Conservation (phyloP, 1,140 invertebrate species). For the Scaptomyza montana region DNA sequence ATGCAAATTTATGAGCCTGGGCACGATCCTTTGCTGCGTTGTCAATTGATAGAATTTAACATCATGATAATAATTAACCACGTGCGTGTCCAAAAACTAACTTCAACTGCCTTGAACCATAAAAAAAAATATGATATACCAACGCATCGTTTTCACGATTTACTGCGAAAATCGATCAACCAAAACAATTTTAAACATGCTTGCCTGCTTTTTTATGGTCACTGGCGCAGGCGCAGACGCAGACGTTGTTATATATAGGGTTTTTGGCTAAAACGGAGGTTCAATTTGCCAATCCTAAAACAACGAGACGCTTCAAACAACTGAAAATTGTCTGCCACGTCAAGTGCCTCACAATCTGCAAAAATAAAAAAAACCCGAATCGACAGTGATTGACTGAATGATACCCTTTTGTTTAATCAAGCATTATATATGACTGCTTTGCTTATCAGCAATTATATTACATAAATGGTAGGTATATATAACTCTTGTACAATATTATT, state of each 20-base stretch:
- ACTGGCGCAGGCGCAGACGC: constrained; percentile 25
- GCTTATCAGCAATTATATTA: no score
- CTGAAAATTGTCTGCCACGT: constrained; percentile 53
- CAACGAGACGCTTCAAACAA: constrained; percentile 48
- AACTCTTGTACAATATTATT: no score
- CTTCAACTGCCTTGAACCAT: not conserved
- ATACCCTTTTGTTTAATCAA: constrained; percentile 22
- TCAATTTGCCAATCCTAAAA: constrained; percentile 34
- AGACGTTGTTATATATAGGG: not conserved
- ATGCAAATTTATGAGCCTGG: not conserved
- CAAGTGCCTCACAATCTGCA: constrained; percentile 28
- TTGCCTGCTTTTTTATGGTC: constrained; percentile 7
- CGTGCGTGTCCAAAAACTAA: constrained; percentile 1
- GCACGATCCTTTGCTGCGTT: not conserved
- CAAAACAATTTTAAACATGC: constrained; percentile 10
- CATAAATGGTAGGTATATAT: no score
- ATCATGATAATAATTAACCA: not conserved
- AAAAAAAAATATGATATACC: constrained; percentile 25
- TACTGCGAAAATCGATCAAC: constrained; percentile 12
- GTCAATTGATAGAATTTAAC: not conserved
- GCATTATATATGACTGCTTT: no score
- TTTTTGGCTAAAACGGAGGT: not conserved
- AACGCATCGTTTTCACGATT: constrained; percentile 12
- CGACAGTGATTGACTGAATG: not conserved
- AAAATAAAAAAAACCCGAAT: not conserved